A percentile compares a stretch with the other conserved stretches of the same genome.
Conservation (phyloP, 2,113 vertebrate species). For the Hemiscyllium ocellatum region DNA sequence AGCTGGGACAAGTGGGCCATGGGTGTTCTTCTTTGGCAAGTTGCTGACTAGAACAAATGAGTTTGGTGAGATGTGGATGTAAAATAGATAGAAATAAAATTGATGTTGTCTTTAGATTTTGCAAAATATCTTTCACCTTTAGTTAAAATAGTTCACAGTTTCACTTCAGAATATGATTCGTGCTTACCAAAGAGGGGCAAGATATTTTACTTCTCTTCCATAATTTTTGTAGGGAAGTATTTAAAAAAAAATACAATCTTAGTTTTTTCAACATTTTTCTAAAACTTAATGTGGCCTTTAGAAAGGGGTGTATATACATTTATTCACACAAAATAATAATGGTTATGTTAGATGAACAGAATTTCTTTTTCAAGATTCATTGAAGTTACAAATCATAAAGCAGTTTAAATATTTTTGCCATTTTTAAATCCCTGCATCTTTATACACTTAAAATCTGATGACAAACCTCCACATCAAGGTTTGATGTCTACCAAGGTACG, state of each 20-base stretch:
- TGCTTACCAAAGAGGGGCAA: background rate
- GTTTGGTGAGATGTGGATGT: background rate
- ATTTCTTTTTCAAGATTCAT: background rate
- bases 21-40: background rate
- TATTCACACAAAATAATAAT: background rate
- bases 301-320: background rate
- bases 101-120: background rate
- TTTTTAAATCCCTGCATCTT: background rate
- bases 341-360: background rate
- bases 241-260: background rate
- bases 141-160: conserved; percentile 1
- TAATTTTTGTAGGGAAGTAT: background rate
- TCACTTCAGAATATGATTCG: background rate
- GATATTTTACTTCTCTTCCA: background rate
- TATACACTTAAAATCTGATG: background rate
- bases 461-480: background rate
- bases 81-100: background rate
- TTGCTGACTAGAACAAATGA: background rate
- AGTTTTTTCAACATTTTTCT: background rate
- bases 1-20: background rate
- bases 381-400: background rate
- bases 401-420: background rate
- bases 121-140: background rate
- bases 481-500: background rate
- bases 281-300: background rate